Conservation (phyloP, 2,888 invertebrate species). For the Thyatira batis region DNA sequence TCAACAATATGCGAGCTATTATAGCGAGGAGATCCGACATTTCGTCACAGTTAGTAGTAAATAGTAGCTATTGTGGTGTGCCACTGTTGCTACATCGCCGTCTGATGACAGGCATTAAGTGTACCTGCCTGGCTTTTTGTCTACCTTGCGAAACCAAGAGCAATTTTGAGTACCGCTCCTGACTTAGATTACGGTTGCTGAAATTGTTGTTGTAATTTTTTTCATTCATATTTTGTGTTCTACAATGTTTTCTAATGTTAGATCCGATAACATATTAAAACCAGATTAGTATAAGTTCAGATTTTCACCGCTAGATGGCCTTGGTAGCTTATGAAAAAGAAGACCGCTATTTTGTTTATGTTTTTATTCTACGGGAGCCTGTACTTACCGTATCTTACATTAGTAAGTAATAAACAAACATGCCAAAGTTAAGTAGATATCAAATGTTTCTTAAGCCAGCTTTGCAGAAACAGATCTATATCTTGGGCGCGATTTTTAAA, state of each 20-base stretch:
- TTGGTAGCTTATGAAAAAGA: too few relatives aligned
- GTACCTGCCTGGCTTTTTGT: constrained; percentile 13
- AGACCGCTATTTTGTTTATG: too few relatives aligned
- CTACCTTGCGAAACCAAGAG: constrained; percentile 19
- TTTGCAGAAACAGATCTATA: too few relatives aligned
- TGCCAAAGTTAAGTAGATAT: too few relatives aligned
- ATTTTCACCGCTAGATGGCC: background rate
- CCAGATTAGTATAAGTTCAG: too few relatives aligned
- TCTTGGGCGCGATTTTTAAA: too few relatives aligned
- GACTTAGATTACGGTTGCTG: background rate
- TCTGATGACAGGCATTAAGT: constrained; percentile 22
- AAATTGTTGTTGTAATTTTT: background rate
- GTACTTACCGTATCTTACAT: too few relatives aligned
- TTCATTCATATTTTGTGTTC: background rate
- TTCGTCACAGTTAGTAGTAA: constrained; percentile 1
- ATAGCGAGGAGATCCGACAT: background rate
- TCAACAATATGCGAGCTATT: background rate
- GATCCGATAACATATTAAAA: too few relatives aligned
- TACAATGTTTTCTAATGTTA: too few relatives aligned
- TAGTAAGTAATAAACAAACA: too few relatives aligned
- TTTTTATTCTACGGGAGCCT: too few relatives aligned
- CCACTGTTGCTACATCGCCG: constrained; percentile 13
- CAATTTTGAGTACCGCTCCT: background rate
- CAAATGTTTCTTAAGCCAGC: too few relatives aligned
- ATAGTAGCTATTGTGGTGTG: background rate